phyloP scores from a whole-genome alignment of 2,797 vertebrate genomes.

The Tinamus major region DNA sequence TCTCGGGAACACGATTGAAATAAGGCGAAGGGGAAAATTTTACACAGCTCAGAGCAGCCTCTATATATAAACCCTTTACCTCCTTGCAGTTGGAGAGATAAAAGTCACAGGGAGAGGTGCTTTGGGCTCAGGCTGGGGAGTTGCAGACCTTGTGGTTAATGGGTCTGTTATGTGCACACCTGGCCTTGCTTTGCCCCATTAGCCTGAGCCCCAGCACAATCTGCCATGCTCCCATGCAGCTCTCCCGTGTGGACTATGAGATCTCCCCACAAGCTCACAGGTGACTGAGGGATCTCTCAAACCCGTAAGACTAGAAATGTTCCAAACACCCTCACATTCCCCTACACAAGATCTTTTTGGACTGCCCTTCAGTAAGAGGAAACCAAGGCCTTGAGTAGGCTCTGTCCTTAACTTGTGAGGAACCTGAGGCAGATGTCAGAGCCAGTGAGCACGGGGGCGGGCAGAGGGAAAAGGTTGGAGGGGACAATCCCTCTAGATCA shows the following conservation, averaged over 20 bases:
- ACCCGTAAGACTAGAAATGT: background rate
- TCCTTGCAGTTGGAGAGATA: too few species aligned
- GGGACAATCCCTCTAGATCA: background rate
- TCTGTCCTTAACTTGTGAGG: background rate
- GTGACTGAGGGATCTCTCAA: background rate
- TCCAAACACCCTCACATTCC: background rate
- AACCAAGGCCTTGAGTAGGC: background rate
- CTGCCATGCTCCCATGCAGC: too few species aligned
- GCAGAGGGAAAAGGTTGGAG: background rate
- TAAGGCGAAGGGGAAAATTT: background rate
- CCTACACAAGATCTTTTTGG: background rate
- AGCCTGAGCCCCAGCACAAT: background rate
- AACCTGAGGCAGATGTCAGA: background rate
- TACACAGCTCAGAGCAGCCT: background rate
- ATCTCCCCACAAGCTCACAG: background rate
- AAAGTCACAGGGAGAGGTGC: background rate
- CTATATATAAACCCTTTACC: background rate
- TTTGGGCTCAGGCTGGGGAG: too few species aligned
- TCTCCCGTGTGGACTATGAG: background rate
- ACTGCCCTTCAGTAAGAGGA: background rate
- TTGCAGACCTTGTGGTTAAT: too few species aligned
- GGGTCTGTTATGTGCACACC: too few species aligned
- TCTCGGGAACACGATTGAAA: background rate
- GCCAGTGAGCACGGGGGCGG: background rate
- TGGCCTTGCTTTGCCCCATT: background rate